Conservation (phyloP, 2,797 vertebrate species). For the Danio jaintianensis region DNA sequence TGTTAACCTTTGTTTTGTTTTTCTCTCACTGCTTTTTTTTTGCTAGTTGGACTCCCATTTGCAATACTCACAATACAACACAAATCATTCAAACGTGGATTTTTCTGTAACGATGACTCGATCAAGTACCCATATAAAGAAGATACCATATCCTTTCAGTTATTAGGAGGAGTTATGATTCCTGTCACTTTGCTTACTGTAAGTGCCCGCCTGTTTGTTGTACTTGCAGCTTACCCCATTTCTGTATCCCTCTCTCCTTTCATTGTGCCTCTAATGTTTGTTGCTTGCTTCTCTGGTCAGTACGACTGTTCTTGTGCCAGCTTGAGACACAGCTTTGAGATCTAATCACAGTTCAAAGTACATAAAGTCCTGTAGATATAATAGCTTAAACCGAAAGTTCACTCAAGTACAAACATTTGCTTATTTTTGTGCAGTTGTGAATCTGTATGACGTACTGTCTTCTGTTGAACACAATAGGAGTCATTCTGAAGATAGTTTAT, state of each 20-base stretch:
- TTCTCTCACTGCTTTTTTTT: slow-evolving; percentile 81
- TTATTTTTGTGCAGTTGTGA: background rate
- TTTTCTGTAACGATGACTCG: slow-evolving; percentile 98
- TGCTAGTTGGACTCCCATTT: slow-evolving; percentile 97
- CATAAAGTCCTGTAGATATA: background rate
- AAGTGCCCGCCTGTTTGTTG: slow-evolving; percentile 81
- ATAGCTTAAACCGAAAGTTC: background rate
- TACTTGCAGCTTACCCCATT: slow-evolving; percentile 42
- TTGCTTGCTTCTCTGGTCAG: slow-evolving; percentile 5
- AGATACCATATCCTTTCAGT: slow-evolving; percentile 96
- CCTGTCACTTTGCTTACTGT: slow-evolving; percentile 91
- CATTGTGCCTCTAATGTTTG: slow-evolving; percentile 15
- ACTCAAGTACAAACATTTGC: background rate
- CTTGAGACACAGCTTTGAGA: slow-evolving; percentile 23
- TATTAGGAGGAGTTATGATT: slow-evolving; percentile 96
- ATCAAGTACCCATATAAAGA: slow-evolving; percentile 95
- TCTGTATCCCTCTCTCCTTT: slow-evolving; percentile 19
- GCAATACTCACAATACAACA: slow-evolving; percentile 89
- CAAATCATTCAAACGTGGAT: slow-evolving; percentile 90
- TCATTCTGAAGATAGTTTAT: background rate
- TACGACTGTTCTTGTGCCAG: background rate
- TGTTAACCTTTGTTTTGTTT: slow-evolving; percentile 54
- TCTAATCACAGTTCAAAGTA: slow-evolving; percentile 33
- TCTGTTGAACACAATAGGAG: background rate
- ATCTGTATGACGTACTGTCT: too few species aligned